Evolutionary conservation across 2,113 vertebrate genomes (phyloP), one percentile per base, ranked within the genome.

Genomic region (Zosterops hypoxanthus): DNA sequence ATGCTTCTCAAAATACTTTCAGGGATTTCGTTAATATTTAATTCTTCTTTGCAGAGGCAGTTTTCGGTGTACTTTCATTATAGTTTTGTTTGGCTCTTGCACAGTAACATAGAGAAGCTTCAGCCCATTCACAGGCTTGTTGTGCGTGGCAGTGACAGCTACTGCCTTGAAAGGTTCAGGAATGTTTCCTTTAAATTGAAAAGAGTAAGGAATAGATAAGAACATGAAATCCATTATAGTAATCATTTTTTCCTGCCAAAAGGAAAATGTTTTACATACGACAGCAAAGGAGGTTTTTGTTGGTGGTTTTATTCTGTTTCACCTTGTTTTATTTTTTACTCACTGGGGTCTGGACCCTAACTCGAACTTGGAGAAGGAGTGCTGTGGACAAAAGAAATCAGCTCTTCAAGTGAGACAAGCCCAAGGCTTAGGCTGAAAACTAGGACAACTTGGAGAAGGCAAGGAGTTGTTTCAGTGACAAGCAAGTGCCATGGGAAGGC

Each of bases 111-210:
- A 63, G 60, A 52, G 71, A 56, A 34, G 47, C 34, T 64, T 83
- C 44, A 63, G 64, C 47, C 47, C 1, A 3, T 77, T 92, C 1
- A 0, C 60, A 64, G 76, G 55, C 56, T 92, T 28, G 24, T 80
- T 91, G 84, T 88, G 68, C n/a, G 0, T 88, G 56, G 72, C 49
- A 68, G 66, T 95, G 92, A 93, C 88, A 96, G 87, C 84, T 71
- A 26, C 44, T 83, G 86, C 72, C 52, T 69, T 88, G 80, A 84
- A 88, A 90, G 77, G 76, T 83, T 93, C 88, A 94, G 85, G 76
- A 88, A 78, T 95, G 69, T 72, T 90, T 93, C 69, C 76, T 95
- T 92, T 84, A 94, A 94, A 92, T 90, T 93, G 85, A 90, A 96
- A 97, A 84, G 71, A 86, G 85, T 88, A 49, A 86, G 42, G 72